phyloP scores from a whole-genome alignment of 2,888 invertebrate species.

The Thelaira solivaga region DNA sequence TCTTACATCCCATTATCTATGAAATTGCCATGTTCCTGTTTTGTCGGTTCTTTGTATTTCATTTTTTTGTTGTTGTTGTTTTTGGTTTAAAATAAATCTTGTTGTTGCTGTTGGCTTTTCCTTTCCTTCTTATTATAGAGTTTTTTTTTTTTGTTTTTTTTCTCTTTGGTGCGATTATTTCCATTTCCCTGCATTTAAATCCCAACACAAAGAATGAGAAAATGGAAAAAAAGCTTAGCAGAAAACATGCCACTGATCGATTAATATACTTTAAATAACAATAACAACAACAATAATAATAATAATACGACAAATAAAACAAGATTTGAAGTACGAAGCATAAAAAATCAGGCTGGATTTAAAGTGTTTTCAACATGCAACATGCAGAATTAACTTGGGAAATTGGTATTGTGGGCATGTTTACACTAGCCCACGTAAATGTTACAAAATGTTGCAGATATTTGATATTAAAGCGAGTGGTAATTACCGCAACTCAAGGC shows the following conservation, averaged over 20 bases:
- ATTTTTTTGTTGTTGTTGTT: background rate
- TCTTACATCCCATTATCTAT: conserved; percentile 61
- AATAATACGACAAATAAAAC: conserved; percentile 27
- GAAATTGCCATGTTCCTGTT: conserved; percentile 57
- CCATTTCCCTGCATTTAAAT: conserved; percentile 35
- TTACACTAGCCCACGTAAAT: conserved; percentile 32
- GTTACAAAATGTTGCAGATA: too few species aligned
- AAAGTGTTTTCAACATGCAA: conserved; percentile 58
- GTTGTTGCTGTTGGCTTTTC: conserved; percentile 32
- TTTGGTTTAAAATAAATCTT: conserved; percentile 13
- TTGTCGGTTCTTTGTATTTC: conserved; percentile 26
- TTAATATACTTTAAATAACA: conserved; percentile 57
- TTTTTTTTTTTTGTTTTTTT: background rate
- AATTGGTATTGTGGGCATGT: conserved; percentile 1
- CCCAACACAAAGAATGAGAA: conserved; percentile 44
- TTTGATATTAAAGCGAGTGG: too few species aligned
- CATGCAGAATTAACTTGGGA: conserved; percentile 13
- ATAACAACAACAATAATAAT: conserved; percentile 28
- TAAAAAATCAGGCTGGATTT: conserved; percentile 44
- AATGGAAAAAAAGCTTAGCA: conserved; percentile 32
- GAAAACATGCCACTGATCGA: conserved; percentile 60
- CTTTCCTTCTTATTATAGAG: conserved; percentile 2
- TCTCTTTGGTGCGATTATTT: conserved; percentile 9
- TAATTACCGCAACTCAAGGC: too few species aligned
- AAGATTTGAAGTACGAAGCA: conserved; percentile 49